phyloP scores from a whole-genome alignment of 2,797 vertebrate species.

The Lagothrix lagotricha region DNA sequence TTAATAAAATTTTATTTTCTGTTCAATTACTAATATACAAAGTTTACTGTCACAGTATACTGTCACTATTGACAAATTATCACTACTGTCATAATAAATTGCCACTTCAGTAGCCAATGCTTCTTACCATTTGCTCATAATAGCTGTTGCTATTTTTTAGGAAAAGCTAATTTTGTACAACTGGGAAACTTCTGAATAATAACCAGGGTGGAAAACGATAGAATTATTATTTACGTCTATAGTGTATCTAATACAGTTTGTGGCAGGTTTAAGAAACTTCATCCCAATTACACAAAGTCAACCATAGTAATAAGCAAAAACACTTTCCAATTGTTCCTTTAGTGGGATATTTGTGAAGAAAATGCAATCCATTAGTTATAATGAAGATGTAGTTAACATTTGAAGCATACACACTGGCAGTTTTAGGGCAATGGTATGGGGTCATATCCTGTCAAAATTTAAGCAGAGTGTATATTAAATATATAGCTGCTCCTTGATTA shows the following conservation, averaged over 20 bases:
- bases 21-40: background rate
- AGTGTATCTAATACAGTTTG: background rate
- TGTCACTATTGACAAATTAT: background rate
- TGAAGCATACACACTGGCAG: background rate
- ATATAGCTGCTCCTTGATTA: background rate
- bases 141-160: background rate
- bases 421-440: background rate
- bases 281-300: background rate
- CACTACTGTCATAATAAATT: background rate
- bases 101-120: background rate
- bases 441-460: background rate
- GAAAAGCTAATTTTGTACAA: conserved; percentile 32
- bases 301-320: background rate
- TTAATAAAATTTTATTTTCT: background rate
- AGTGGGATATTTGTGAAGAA: conserved; percentile 29
- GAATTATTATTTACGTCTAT: background rate
- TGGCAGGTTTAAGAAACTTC: background rate
- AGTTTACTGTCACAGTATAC: background rate
- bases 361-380: background rate
- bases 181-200: background rate
- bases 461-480: background rate
- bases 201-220: background rate
- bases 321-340: background rate
- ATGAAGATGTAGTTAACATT: background rate
- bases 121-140: conserved; percentile 34